phyloP scores from a whole-genome alignment of 2,113 vertebrate genomes.

The Amphilophus citrinellus region DNA sequence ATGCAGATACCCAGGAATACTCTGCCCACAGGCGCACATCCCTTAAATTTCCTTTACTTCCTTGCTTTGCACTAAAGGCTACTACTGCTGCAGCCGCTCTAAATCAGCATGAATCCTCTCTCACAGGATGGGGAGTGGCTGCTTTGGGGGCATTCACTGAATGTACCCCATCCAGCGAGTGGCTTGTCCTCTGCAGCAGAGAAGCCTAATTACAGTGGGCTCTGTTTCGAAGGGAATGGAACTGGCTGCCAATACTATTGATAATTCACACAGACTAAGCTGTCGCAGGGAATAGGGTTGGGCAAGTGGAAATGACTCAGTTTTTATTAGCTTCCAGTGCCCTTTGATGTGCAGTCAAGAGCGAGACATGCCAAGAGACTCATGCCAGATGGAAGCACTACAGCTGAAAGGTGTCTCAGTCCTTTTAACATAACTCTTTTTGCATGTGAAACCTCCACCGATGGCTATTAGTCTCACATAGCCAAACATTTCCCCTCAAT shows the following conservation, averaged over 20 bases:
- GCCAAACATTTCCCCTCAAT: conserved; percentile 58
- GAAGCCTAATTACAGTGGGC: conserved; percentile 75
- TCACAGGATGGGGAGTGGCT: conserved; percentile 16
- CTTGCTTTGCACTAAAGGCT: conserved; percentile 1
- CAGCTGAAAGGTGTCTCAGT: conserved; percentile 67
- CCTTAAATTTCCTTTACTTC: conserved; percentile 22
- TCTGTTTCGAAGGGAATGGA: conserved; percentile 66
- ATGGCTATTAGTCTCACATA: conserved; percentile 53
- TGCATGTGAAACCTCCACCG: conserved; percentile 53
- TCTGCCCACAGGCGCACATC: background rate
- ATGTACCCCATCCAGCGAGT: conserved; percentile 52
- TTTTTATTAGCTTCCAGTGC: conserved; percentile 71
- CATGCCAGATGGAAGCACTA: conserved; percentile 71
- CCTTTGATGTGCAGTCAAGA: conserved; percentile 77
- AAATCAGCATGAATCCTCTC: conserved; percentile 39
- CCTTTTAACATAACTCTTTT: conserved; percentile 66
- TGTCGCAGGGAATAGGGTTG: conserved; percentile 73
- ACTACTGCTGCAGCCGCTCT: conserved; percentile 13
- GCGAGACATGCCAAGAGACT: conserved; percentile 61
- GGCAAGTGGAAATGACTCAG: conserved; percentile 69
- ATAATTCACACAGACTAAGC: conserved; percentile 80
- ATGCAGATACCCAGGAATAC: conserved; percentile 7
- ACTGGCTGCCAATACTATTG: conserved; percentile 78
- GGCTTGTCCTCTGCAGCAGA: conserved; percentile 61
- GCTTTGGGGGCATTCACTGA: conserved; percentile 29